These are phyloP conservation scores for Leptarthrus brevirostris DNA, from an alignment of 2,888 invertebrate species.

Conservation along the genomic window DNA sequence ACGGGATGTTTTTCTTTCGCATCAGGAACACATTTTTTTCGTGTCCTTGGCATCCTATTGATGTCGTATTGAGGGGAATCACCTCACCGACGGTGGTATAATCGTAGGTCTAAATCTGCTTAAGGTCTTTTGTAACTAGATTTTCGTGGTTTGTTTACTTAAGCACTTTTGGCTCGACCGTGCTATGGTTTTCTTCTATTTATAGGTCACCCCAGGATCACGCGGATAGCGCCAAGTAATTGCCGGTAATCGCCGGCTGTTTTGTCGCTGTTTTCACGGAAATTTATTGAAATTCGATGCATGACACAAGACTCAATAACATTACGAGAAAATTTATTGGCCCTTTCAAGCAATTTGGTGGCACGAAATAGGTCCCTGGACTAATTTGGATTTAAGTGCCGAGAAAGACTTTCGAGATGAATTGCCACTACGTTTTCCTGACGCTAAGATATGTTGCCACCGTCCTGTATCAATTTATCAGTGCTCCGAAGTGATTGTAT, in stretches of 20 bases:
- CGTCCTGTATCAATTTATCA: slow-evolving; percentile 44
- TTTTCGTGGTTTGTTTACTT: slow-evolving; percentile 39
- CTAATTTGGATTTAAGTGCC: slow-evolving; percentile 43
- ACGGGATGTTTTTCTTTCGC: slow-evolving; percentile 35
- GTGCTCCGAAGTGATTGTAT: slow-evolving; percentile 11
- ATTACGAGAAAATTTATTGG: slow-evolving; percentile 48
- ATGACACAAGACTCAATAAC: slow-evolving; percentile 48
- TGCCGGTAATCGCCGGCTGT: slow-evolving; percentile 45
- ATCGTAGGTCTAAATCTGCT: background rate
- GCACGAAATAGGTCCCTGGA: slow-evolving; percentile 48
- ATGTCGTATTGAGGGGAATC: background rate
- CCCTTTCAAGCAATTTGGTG: slow-evolving; percentile 50
- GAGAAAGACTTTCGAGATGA: slow-evolving; percentile 28
- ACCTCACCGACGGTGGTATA: background rate
- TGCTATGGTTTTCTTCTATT: slow-evolving; percentile 17
- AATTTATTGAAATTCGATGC: slow-evolving; percentile 54
- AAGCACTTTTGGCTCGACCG: slow-evolving; percentile 20
- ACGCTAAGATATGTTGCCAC: slow-evolving; percentile 11
- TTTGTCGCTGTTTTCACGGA: slow-evolving; percentile 27
- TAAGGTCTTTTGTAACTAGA: background rate
- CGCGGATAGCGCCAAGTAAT: slow-evolving; percentile 31
- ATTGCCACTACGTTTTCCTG: slow-evolving; percentile 14
- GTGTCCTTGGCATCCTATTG: slow-evolving; percentile 18
- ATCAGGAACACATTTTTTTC: background rate
- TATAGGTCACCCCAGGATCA: slow-evolving; percentile 37